Percentiles rank a stretch among this genome's conserved stretches.
phyloP scores from a whole-genome alignment of 1,140 invertebrate species.

The Sarcophaga bullata region DNA sequence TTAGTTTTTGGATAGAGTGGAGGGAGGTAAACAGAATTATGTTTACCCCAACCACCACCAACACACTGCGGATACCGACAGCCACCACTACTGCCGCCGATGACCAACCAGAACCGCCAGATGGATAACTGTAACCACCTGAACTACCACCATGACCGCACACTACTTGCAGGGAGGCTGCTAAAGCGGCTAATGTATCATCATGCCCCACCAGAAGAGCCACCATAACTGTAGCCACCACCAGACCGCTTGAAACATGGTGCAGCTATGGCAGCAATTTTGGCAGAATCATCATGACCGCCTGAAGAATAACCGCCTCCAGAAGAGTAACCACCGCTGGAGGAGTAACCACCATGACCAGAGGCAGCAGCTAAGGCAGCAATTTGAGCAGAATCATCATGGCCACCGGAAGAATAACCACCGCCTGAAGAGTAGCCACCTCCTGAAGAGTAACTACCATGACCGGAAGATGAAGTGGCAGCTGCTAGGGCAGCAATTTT shows the following conservation, averaged over 20 bases:
- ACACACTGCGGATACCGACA: slow-evolving; percentile 33
- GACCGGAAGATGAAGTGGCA: slow-evolving; percentile 43
- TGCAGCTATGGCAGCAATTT: slow-evolving; percentile 54
- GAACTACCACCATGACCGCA: not conserved
- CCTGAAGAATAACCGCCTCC: slow-evolving; percentile 37
- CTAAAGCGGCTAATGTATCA: slow-evolving; percentile 7
- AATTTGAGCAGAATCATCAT: slow-evolving; percentile 43
- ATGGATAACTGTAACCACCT: slow-evolving; percentile 52
- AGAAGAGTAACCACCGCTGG: slow-evolving; percentile 11
- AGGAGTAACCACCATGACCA: slow-evolving; percentile 42
- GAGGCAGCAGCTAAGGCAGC: slow-evolving; percentile 45
- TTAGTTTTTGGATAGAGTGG: not conserved
- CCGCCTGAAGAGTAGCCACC: slow-evolving; percentile 46
- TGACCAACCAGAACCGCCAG: slow-evolving; percentile 44
- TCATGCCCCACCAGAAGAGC: slow-evolving; percentile 10
- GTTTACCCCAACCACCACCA: slow-evolving; percentile 1
- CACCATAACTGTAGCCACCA: not conserved
- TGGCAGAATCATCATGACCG: slow-evolving; percentile 47
- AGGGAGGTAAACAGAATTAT: not conserved
- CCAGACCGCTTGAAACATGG: no score
- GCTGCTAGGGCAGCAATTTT: slow-evolving; percentile 52
- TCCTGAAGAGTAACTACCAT: slow-evolving; percentile 13
- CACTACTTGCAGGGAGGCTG: slow-evolving; percentile 27
- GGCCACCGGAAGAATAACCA: slow-evolving; percentile 46
- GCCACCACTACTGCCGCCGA: slow-evolving; percentile 46